phyloP scores from a whole-genome alignment of 1,140 invertebrate genomes.

The Nephila pilipes region DNA sequence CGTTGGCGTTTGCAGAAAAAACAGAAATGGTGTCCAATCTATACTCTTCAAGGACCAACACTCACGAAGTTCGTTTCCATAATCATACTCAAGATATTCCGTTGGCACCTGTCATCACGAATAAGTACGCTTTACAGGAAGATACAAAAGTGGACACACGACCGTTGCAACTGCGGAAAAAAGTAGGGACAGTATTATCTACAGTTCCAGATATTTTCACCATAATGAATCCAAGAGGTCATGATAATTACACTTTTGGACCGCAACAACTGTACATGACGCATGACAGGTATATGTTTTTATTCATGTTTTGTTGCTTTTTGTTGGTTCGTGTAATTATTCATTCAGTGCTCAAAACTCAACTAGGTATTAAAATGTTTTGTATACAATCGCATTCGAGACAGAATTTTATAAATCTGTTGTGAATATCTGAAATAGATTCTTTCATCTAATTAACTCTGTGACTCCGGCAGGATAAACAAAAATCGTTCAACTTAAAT shows the following conservation, averaged over 20 bases:
- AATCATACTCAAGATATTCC: background rate
- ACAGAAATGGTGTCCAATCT: background rate
- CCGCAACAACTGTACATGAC: background rate
- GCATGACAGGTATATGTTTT: conserved; percentile 22
- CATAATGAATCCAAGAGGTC: conserved; percentile 6
- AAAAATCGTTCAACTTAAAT: too few species aligned
- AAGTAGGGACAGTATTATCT: background rate
- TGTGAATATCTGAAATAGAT: too few species aligned
- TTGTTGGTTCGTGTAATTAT: too few species aligned
- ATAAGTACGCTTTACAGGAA: conserved; percentile 77
- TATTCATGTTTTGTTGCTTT: too few species aligned
- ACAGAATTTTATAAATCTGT: too few species aligned
- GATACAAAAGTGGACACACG: conserved; percentile 34
- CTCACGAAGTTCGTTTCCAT: background rate
- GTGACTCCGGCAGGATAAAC: too few species aligned
- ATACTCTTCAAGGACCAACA: background rate
- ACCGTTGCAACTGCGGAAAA: conserved; percentile 27
- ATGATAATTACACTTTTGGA: background rate
- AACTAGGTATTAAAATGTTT: too few species aligned
- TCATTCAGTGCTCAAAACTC: too few species aligned
- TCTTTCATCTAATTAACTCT: too few species aligned
- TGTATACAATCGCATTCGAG: too few species aligned
- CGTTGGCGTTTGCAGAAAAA: background rate
- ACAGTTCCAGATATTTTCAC: conserved; percentile 28
- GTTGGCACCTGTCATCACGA: conserved; percentile 76